A percentile compares a stretch with the other conserved stretches of the same genome.
phyloP scores from a whole-genome alignment of 2,888 invertebrate species.

The Pardosa pseudoannulata region DNA sequence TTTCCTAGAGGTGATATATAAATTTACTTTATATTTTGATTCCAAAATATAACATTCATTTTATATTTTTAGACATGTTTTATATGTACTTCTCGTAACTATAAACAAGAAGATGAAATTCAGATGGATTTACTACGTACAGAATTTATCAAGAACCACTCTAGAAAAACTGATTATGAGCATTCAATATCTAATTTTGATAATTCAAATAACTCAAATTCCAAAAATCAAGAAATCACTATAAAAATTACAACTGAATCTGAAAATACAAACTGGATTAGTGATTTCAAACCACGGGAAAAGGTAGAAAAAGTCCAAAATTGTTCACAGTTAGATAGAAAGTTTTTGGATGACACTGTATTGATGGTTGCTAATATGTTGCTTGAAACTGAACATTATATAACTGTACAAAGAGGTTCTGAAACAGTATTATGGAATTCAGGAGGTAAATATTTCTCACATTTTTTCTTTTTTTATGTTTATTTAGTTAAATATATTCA shows the following conservation, averaged over 20 bases:
- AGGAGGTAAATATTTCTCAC: too few relatives aligned
- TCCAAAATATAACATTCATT: too few relatives aligned
- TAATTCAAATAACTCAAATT: slow-evolving; percentile 80
- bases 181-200: too few relatives aligned
- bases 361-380: slow-evolving; percentile 82
- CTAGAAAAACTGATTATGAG: neutral
- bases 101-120: slow-evolving; percentile 32
- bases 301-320: slow-evolving; percentile 87
- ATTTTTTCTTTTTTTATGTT: too few relatives aligned
- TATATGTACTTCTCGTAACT: slow-evolving; percentile 53
- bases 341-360: slow-evolving; percentile 83
- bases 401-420: neutral
- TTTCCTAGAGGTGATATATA: too few relatives aligned
- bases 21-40: too few relatives aligned
- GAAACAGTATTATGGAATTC: slow-evolving; percentile 32
- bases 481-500: too few relatives aligned
- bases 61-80: slow-evolving; percentile 54
- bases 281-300: slow-evolving; percentile 83
- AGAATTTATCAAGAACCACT: slow-evolving; percentile 77
- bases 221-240: slow-evolving; percentile 75
- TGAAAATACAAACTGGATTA: slow-evolving; percentile 14
- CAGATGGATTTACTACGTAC: slow-evolving; percentile 35
- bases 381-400: slow-evolving; percentile 77
- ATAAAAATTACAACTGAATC: slow-evolving; percentile 62
- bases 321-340: slow-evolving; percentile 88